Base-by-base conservation (phyloP, 2,797 vertebrate genomes). In the Propithecus deckenii region DNA sequence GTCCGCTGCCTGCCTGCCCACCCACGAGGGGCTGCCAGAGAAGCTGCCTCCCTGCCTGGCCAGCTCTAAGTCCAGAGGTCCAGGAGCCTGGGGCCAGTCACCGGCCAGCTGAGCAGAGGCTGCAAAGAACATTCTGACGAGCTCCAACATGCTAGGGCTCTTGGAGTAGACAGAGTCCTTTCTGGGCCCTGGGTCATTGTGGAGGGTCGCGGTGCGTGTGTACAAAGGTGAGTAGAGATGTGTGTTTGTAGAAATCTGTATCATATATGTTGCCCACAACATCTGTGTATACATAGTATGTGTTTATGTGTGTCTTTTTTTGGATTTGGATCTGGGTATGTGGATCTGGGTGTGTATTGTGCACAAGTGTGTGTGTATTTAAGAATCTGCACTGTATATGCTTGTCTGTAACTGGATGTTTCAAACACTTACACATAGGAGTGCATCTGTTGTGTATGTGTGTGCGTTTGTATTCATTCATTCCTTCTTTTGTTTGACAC, bases 1-100 rank as follows among this genome's bases (percentile, higher is more conserved):
- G 57, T 97, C 94, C 3, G 18, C 75, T 59, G 96, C 94, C 85
- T 91, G 78, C 93, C 94, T 48, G 97, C 97, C 98, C 97, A 98
- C 97, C 96, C 98, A 98, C 87, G 30, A 67, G 80, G 89, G 96
- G 74, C 96, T 86, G 74, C 91, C 61, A 35, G 91, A 93, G 92
- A 83, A 22, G 9, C 86, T 55, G 87, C 75, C 89, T 97, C 48
- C 61, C 35, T 80, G 89, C 86, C 86, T 84, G 52, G 79, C 71
- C 61, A 46, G 69, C 86, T 89, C 89, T 89, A 72, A 90, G 55
- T 48, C 71, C 15, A 20, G 84, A 93, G 83, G 79, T 91, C 79
- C 86, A 38, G 81, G 57, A 96, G 83, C 94, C 88, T 79, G 80
- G 75, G 90, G 35, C 90, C 89, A 76, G 96, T 72, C 83, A 69